These are phyloP conservation scores for Arctocebus calabarensis DNA, from an alignment of 2,797 vertebrate genomes.

Conservation along the genomic window DNA sequence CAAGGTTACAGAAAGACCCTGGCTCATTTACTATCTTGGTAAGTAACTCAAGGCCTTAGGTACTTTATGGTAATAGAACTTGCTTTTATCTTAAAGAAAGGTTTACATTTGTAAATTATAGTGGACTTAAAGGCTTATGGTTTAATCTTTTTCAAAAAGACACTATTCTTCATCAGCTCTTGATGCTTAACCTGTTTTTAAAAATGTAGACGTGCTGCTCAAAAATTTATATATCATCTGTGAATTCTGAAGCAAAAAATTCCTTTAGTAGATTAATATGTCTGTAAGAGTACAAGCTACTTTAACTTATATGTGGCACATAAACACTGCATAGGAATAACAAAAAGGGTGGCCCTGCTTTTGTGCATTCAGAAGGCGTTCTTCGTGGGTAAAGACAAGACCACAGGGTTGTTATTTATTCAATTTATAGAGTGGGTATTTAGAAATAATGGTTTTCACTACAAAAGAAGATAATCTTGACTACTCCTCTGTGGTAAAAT, in stretches of 20 bases:
- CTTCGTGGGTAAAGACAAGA: neutral
- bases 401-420: neutral
- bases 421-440: neutral
- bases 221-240: neutral
- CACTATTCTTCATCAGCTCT: neutral
- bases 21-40: neutral
- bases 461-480: neutral
- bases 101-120: neutral
- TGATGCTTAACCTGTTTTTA: neutral
- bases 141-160: constrained; percentile 13
- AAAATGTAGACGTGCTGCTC: neutral
- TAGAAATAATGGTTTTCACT: neutral
- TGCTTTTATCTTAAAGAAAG: neutral
- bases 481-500: neutral
- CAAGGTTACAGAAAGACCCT: neutral
- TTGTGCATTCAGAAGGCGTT: neutral
- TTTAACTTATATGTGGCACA: neutral
- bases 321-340: neutral
- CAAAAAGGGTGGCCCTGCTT: neutral
- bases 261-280: neutral
- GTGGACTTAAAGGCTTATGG: neutral
- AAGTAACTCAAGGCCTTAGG: neutral
- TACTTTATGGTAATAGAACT: neutral
- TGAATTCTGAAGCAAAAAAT: constrained; percentile 1
- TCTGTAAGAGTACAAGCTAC: neutral